Percentiles rank a stretch among this genome's conserved stretches.
Evolutionary conservation across 2,888 invertebrate genomes (phyloP).

Genomic region (Mesorhabditis belari): DNA sequence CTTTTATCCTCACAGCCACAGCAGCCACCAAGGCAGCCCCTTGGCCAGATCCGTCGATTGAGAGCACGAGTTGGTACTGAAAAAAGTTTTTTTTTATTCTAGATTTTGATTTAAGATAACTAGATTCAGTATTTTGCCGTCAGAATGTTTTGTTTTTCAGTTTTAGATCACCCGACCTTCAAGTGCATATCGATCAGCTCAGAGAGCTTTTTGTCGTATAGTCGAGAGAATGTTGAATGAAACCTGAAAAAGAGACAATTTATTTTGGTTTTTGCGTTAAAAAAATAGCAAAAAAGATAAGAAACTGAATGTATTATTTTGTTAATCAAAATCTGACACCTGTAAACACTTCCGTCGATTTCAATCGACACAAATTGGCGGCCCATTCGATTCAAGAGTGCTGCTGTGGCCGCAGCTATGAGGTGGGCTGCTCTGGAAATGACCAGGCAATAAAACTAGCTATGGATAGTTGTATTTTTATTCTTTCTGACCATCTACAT

Average conservation of each 20-base stretch:
- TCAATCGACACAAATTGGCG: conserved; percentile 82
- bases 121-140: not conserved
- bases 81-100: no score
- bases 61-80: conserved; percentile 84
- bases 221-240: conserved; percentile 47
- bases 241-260: conserved; percentile 22
- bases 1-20: conserved; percentile 59
- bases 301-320: no score
- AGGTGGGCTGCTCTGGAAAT: conserved; percentile 77
- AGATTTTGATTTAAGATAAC: no score
- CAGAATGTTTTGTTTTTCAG: not conserved
- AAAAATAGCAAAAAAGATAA: no score
- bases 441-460: no score
- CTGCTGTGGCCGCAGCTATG: conserved; percentile 70
- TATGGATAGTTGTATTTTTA: no score
- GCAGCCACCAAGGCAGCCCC: conserved; percentile 91
- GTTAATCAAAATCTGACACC: conserved; percentile 62
- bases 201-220: conserved; percentile 46
- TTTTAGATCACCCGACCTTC: conserved; percentile 19
- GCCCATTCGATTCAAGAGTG: conserved; percentile 81
- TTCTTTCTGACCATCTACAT: not conserved
- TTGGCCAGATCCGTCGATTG: conserved; percentile 91
- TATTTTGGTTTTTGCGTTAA: no score
- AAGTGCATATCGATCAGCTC: conserved; percentile 42
- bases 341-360: conserved; percentile 91